phyloP scores from a whole-genome alignment of 1,140 invertebrate genomes.

The Onthophagus taurus region DNA sequence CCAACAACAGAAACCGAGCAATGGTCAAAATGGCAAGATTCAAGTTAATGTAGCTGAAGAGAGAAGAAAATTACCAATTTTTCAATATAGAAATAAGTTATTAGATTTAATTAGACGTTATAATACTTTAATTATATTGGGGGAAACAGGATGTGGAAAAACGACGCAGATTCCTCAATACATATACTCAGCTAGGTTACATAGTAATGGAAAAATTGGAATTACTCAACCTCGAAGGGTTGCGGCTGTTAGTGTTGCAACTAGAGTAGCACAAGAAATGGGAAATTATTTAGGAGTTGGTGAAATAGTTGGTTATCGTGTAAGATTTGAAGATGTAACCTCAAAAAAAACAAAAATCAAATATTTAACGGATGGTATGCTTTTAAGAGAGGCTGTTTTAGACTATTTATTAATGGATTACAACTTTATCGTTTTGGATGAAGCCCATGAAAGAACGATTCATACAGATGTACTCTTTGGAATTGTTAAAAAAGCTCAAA shows the following conservation, averaged over 20 bases:
- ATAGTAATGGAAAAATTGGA: constrained; percentile 53
- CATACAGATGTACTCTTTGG: constrained; percentile 90
- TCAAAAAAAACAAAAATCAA: constrained; percentile 69
- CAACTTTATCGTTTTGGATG: constrained; percentile 85
- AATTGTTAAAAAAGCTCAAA: constrained; percentile 71
- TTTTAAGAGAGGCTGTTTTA: constrained; percentile 77
- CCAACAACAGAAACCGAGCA: constrained; percentile 11
- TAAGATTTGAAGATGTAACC: constrained; percentile 85
- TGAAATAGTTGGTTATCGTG: constrained; percentile 75
- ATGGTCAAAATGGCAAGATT: constrained; percentile 20
- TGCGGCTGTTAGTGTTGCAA: constrained; percentile 83
- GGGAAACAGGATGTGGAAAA: constrained; percentile 85
- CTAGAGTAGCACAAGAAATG: constrained; percentile 75
- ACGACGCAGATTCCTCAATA: constrained; percentile 86
- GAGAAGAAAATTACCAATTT: constrained; percentile 42
- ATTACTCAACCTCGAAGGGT: constrained; percentile 87
- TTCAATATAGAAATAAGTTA: constrained; percentile 43
- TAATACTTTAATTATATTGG: constrained; percentile 67
- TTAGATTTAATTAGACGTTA: constrained; percentile 45
- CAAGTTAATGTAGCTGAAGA: constrained; percentile 40
- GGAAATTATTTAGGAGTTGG: constrained; percentile 48
- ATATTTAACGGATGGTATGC: constrained; percentile 92
- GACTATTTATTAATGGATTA: constrained; percentile 67
- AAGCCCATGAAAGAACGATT: constrained; percentile 94
- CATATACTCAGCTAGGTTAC: constrained; percentile 49